These are phyloP conservation scores for Oncorhynchus keta DNA, from an alignment of 2,113 vertebrate genomes.

Conservation along the genomic window DNA sequence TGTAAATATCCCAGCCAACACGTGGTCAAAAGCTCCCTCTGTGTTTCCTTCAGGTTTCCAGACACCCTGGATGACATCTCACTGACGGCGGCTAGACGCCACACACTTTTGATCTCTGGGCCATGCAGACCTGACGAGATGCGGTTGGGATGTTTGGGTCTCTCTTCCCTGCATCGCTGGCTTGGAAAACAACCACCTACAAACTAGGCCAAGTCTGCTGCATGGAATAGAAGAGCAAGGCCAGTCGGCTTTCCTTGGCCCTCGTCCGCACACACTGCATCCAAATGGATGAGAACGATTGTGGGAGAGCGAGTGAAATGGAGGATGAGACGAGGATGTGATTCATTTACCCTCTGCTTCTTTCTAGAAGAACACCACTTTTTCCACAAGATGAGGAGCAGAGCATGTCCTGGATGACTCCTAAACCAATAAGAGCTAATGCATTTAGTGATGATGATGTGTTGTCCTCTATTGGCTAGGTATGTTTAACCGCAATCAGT, in stretches of 20 bases:
- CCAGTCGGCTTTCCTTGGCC: slow-evolving; percentile 31
- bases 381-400: slow-evolving; percentile 29
- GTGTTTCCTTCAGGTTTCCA: slow-evolving; percentile 25
- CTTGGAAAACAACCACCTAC: slow-evolving; percentile 37
- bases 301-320: slow-evolving; percentile 10
- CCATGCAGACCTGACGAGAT: slow-evolving; percentile 49
- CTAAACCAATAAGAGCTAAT: slow-evolving; percentile 32
- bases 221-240: background rate
- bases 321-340: slow-evolving; percentile 39
- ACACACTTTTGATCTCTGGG: slow-evolving; percentile 45
- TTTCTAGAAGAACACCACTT: slow-evolving; percentile 39
- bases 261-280: slow-evolving; percentile 25
- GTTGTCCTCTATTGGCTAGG: background rate
- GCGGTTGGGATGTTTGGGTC: slow-evolving; percentile 30
- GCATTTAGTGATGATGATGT: background rate
- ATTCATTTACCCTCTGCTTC: slow-evolving; percentile 56
- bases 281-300: slow-evolving; percentile 51
- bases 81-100: slow-evolving; percentile 34
- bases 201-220: slow-evolving; percentile 22
- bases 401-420: background rate
- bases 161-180: background rate
- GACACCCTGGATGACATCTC: slow-evolving; percentile 28
- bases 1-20: slow-evolving; percentile 34
- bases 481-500: background rate
- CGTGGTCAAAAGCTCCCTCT: slow-evolving; percentile 32